phyloP scores from a whole-genome alignment of 2,888 invertebrate genomes.

The Meteorus colon region DNA sequence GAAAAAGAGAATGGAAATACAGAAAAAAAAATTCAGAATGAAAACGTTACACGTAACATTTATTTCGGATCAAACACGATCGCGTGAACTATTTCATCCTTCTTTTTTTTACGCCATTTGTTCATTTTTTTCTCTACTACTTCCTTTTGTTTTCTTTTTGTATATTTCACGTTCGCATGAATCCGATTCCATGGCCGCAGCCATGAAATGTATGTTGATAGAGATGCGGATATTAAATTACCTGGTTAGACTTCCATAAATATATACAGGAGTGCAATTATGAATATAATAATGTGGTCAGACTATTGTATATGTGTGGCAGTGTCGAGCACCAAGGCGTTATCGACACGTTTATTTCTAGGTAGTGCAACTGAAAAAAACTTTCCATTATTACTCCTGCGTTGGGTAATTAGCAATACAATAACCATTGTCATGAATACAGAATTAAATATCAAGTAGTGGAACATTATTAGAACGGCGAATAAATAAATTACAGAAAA shows the following conservation, averaged over 20 bases:
- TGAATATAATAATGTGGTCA: conserved; percentile 1
- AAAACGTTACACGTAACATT: neutral
- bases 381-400: neutral
- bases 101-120: neutral
- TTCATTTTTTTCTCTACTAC: conserved; percentile 4
- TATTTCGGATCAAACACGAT: conserved; percentile 5
- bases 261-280: neutral
- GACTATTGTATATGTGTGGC: neutral
- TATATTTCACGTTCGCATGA: conserved; percentile 9
- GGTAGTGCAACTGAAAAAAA: neutral
- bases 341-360: conserved; percentile 20
- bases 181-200: neutral
- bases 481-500: conserved; percentile 8
- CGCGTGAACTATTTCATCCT: neutral
- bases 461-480: neutral
- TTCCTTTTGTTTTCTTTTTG: neutral
- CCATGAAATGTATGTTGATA: conserved; percentile 26
- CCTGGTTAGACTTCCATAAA: neutral
- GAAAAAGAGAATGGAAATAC: neutral
- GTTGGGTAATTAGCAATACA: conserved; percentile 14
- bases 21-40: neutral
- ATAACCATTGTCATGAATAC: conserved; percentile 15
- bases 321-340: neutral
- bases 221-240: conserved; percentile 35
- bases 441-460: neutral